A percentile compares a stretch with the other conserved stretches of the same genome.
phyloP scores from a whole-genome alignment of 2,797 vertebrate genomes.

The Anguilla obscura region DNA sequence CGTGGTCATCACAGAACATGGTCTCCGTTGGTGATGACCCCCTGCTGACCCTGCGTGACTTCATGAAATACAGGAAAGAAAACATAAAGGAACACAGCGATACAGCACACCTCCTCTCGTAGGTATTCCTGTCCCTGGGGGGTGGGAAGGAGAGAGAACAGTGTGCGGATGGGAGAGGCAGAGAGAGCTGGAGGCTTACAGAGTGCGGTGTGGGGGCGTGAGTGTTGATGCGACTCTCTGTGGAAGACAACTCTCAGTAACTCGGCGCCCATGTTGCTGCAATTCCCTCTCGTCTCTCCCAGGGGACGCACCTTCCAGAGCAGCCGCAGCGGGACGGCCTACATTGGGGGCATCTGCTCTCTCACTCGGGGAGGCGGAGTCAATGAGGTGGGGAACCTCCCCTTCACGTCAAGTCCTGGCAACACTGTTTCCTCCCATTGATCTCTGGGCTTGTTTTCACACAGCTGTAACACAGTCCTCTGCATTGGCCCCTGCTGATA shows the following conservation, averaged over 20 bases:
- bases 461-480: neutral
- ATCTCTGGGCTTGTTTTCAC: neutral
- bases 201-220: conserved; percentile 9
- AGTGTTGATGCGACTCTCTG: neutral
- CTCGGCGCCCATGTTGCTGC: neutral
- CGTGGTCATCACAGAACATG: conserved; percentile 88
- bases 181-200: neutral
- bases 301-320: conserved; percentile 91
- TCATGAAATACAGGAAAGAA: conserved; percentile 90
- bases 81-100: conserved; percentile 85
- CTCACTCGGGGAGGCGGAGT: conserved; percentile 81
- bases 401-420: neutral
- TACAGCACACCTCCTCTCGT: conserved; percentile 92
- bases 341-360: conserved; percentile 90
- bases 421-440: neutral
- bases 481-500: neutral
- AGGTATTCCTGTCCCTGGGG: conserved; percentile 50
- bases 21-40: conserved; percentile 84
- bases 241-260: conserved; percentile 26
- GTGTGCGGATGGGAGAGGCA: neutral
- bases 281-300: conserved; percentile 38
- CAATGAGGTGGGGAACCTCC: conserved; percentile 81
- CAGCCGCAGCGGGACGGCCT: conserved; percentile 88
- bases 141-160: neutral
- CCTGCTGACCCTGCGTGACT: conserved; percentile 86